phyloP scores from a whole-genome alignment of 2,113 vertebrate species.

The Dasyprocta punctata region DNA sequence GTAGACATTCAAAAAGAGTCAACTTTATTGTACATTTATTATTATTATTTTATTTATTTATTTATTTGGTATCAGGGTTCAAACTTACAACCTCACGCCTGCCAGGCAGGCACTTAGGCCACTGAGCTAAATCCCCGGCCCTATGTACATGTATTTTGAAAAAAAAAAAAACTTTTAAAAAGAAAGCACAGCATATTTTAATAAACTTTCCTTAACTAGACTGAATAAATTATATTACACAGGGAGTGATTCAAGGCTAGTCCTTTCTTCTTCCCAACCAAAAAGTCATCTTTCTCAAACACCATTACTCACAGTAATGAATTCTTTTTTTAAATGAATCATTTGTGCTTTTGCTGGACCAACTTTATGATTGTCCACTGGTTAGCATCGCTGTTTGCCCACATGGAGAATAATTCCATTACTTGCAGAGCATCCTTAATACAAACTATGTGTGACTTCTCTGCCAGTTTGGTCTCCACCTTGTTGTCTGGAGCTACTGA shows the following conservation, averaged over 20 bases:
- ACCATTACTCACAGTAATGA: not conserved
- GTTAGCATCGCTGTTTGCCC: not conserved
- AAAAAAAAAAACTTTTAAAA: not conserved
- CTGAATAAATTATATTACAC: slow-evolving; percentile 50
- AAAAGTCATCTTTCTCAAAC: not conserved
- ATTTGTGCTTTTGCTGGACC: not conserved
- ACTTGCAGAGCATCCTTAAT: not conserved
- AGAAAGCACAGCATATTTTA: slow-evolving; percentile 61
- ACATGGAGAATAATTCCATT: not conserved
- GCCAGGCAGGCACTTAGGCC: too few relatives aligned
- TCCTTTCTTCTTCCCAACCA: not conserved
- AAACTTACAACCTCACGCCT: too few relatives aligned
- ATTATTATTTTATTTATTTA: too few relatives aligned
- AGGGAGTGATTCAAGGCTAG: not conserved
- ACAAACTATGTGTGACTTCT: not conserved
- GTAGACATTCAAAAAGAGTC: not conserved
- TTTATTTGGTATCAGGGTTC: too few relatives aligned
- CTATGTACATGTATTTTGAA: too few relatives aligned
- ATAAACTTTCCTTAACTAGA: slow-evolving; percentile 56
- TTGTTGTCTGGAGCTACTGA: not conserved
- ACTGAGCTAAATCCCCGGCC: too few relatives aligned
- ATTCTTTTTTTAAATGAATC: not conserved
- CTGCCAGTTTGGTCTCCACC: not conserved
- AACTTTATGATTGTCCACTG: not conserved
- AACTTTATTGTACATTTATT: not conserved